These are phyloP conservation scores for Felis chaus DNA, from an alignment of 2,113 vertebrate genomes.

Conservation along the genomic window DNA sequence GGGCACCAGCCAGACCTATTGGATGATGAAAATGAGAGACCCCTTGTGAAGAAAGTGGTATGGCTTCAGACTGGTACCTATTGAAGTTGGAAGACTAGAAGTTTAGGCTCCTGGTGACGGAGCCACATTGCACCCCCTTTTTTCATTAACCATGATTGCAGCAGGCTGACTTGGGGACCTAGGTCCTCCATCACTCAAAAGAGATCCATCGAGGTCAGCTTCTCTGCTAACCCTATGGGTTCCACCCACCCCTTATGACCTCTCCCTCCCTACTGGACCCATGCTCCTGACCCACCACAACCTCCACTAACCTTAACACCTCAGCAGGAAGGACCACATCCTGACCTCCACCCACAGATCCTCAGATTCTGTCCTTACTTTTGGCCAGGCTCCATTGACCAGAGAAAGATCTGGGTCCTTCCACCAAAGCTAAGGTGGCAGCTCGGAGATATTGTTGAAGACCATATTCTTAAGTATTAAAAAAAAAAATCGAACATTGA, in stretches of 20 bases:
- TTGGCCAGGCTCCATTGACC: not conserved
- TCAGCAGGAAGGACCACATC: not conserved
- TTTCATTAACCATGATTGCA: not conserved
- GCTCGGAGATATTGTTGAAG: not conserved
- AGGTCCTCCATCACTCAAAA: not conserved
- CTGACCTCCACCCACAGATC: not conserved
- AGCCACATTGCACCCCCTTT: not conserved
- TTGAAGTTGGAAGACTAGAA: not conserved
- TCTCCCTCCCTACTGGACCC: not conserved
- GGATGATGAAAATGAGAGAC: not conserved
- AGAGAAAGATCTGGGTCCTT: not conserved
- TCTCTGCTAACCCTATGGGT: not conserved
- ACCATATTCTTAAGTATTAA: not conserved
- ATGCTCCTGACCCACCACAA: not conserved
- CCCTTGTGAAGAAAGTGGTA: not conserved
- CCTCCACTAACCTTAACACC: fast-evolving
- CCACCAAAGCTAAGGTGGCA: not conserved
- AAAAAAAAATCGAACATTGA: not conserved
- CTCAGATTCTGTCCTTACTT: not conserved
- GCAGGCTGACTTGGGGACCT: not conserved
- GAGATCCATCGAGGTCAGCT: not conserved
- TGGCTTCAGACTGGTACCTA: not conserved
- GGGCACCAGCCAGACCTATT: not conserved
- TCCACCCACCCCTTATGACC: not conserved
- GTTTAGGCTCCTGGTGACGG: not conserved